Percentiles rank a stretch among this genome's conserved stretches.
These are phyloP conservation scores for Penelope pileata DNA, from an alignment of 2,113 vertebrate species.

Conservation along the genomic window DNA sequence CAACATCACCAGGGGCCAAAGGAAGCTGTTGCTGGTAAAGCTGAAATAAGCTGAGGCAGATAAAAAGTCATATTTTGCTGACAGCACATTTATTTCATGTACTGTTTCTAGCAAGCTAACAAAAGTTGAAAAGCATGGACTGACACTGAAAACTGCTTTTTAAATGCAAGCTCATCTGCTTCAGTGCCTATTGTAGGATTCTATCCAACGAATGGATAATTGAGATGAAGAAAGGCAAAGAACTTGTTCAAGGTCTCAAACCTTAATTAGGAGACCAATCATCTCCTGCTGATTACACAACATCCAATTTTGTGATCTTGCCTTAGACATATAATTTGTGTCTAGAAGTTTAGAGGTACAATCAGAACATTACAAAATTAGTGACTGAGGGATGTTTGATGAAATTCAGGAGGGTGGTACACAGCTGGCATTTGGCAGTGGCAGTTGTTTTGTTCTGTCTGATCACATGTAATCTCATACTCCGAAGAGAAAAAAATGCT, in stretches of 20 bases:
- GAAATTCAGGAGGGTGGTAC: not conserved
- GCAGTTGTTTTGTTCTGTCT: not conserved
- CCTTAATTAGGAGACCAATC: not conserved
- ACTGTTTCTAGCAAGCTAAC: not conserved
- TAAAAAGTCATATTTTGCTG: not conserved
- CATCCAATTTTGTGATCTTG: not conserved
- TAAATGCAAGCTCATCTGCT: not conserved
- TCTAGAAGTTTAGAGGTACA: not conserved
- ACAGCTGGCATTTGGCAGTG: not conserved
- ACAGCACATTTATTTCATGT: not conserved
- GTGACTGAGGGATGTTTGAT: not conserved
- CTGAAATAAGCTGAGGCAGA: not conserved
- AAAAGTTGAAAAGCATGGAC: not conserved
- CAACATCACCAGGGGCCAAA: not conserved
- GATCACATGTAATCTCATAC: not conserved
- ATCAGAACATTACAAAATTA: not conserved
- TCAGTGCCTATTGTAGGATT: not conserved
- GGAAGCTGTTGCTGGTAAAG: not conserved
- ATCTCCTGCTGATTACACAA: not conserved
- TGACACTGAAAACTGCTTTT: not conserved
- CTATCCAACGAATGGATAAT: not conserved
- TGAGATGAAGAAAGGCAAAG: not conserved
- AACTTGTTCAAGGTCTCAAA: not conserved
- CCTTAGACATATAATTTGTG: not conserved
- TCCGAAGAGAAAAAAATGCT: not conserved